A percentile compares a stretch with the other conserved stretches of the same genome.
Evolutionary conservation across 2,113 vertebrate species (phyloP).

Genomic region (Pyrgilauda ruficollis): DNA sequence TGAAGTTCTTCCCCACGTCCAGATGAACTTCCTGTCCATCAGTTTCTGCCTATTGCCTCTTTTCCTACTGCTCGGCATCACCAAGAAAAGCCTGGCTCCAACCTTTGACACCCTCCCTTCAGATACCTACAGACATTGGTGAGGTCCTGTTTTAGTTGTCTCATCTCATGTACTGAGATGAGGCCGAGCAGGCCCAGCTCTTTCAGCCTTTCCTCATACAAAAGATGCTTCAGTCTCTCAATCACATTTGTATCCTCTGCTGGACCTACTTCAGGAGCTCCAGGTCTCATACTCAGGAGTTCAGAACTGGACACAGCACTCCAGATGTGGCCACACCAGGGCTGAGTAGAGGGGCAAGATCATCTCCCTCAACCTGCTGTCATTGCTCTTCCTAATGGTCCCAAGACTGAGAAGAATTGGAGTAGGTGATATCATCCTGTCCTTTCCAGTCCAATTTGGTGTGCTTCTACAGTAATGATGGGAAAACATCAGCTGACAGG

Average conservation of each 20-base stretch:
- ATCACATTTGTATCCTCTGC: too few species aligned
- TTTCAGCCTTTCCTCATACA: neutral
- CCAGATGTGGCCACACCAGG: neutral
- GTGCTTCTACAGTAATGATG: neutral
- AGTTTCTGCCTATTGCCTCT: neutral
- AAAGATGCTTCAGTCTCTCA: neutral
- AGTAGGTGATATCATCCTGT: neutral
- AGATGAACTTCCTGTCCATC: neutral
- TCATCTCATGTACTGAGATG: neutral
- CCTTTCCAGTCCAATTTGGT: neutral
- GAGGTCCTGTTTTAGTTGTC: neutral
- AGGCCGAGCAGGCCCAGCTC: neutral
- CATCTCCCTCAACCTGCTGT: neutral
- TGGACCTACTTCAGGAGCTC: neutral
- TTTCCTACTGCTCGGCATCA: neutral
- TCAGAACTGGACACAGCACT: neutral
- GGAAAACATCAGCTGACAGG: neutral
- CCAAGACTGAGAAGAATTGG: neutral
- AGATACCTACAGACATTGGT: neutral
- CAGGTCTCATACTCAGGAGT: neutral
- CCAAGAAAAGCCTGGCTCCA: neutral
- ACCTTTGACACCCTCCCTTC: neutral
- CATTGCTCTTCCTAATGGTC: neutral
- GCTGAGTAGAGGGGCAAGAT: neutral
- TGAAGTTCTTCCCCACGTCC: neutral